Evolutionary conservation across 2,888 invertebrate genomes (phyloP).

Genomic region (Eupeodes latifasciatus): DNA sequence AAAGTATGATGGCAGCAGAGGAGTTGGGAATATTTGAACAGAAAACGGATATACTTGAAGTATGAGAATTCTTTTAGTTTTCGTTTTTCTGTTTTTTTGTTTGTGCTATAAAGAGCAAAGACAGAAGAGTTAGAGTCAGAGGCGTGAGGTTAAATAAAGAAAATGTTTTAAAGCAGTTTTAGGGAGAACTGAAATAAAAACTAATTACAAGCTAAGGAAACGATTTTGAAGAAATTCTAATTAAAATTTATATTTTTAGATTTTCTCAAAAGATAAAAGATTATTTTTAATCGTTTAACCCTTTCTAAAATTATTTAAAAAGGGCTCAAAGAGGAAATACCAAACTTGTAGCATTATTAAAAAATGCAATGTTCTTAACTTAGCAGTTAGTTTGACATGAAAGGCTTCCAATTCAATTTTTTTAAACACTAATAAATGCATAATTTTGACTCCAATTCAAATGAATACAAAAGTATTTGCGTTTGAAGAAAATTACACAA

Average conservation of each 20-base stretch:
- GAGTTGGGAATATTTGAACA: slow-evolving; percentile 20
- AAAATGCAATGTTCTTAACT: too few species aligned
- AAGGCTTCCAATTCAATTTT: too few species aligned
- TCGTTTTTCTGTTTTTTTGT: slow-evolving; percentile 33
- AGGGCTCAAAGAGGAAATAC: too few species aligned
- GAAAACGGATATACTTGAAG: slow-evolving; percentile 25
- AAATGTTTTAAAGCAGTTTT: neutral
- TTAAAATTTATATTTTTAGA: neutral
- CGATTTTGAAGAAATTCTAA: neutral
- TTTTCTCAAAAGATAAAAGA: neutral
- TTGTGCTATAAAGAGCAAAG: neutral
- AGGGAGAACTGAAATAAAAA: neutral
- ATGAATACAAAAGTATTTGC: too few species aligned
- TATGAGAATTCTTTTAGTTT: slow-evolving; percentile 29
- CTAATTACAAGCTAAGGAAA: neutral
- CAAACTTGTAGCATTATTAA: too few species aligned
- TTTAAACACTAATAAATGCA: too few species aligned
- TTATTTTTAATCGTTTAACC: neutral
- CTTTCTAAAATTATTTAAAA: too few species aligned
- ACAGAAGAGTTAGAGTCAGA: neutral
- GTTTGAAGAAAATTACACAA: too few species aligned
- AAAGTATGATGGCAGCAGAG: neutral
- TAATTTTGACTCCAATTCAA: too few species aligned
- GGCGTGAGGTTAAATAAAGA: neutral
- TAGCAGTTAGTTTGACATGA: too few species aligned